Evolutionary conservation across 2,888 invertebrate species (phyloP).

Genomic region (Lasioglossum lativentre): DNA sequence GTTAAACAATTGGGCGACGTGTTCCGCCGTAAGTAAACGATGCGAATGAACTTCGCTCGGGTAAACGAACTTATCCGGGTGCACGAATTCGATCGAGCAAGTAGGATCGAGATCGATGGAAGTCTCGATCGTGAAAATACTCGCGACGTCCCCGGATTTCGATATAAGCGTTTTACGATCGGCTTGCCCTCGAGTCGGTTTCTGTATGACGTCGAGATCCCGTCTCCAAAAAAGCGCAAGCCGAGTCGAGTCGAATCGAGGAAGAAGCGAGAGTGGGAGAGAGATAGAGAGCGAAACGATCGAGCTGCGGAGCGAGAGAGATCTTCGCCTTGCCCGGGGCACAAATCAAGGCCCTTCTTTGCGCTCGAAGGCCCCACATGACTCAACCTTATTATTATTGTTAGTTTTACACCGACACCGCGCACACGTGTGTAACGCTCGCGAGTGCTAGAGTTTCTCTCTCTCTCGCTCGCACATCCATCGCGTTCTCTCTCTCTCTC

Average conservation of each 20-base stretch:
- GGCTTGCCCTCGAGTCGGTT: slow-evolving; percentile 38
- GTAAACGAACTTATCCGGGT: no score
- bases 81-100: neutral
- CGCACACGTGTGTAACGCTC: neutral
- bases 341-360: slow-evolving; percentile 81
- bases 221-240: slow-evolving; percentile 62
- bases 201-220: slow-evolving; percentile 35
- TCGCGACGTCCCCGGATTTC: neutral
- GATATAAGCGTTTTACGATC: slow-evolving; percentile 18
- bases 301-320: slow-evolving; percentile 64
- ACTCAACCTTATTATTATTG: slow-evolving; percentile 82
- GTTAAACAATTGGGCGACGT: no score
- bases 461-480: no score
- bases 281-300: slow-evolving; percentile 42
- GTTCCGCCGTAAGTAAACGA: no score
- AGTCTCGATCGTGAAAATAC: neutral
- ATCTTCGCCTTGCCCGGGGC: slow-evolving; percentile 83
- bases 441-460: neutral
- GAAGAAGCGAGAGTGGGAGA: neutral
- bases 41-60: no score
- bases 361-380: slow-evolving; percentile 80
- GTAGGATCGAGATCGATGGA: neutral
- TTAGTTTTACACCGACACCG: slow-evolving; percentile 72
- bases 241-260: slow-evolving; percentile 10
- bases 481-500: neutral